These are phyloP conservation scores for Melanostoma scalare DNA, from an alignment of 2,888 invertebrate species.

Conservation along the genomic window DNA sequence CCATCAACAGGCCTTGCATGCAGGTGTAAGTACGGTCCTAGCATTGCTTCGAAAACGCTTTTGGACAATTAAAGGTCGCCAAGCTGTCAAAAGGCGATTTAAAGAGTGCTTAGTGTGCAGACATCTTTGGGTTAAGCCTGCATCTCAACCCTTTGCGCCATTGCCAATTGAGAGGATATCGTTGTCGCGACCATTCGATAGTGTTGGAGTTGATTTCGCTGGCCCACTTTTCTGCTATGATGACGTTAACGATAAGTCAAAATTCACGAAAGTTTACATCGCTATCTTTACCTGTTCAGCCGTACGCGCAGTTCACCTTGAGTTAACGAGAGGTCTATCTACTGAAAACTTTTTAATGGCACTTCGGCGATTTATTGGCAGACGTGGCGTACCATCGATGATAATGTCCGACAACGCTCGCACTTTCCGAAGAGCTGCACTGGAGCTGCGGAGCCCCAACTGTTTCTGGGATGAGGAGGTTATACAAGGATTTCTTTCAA, in stretches of 20 bases:
- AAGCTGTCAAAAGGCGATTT: neutral
- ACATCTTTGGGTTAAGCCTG: slow-evolving; percentile 13
- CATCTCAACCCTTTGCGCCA: too few species aligned
- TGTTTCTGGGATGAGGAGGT: slow-evolving; percentile 9
- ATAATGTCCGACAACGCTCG: neutral
- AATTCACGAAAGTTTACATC: too few species aligned
- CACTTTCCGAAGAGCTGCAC: slow-evolving; percentile 3
- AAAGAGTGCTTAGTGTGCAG: too few species aligned
- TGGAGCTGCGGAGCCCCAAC: neutral
- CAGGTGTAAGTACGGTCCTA: too few species aligned
- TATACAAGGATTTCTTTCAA: too few species aligned
- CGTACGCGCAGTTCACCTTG: slow-evolving; percentile 11
- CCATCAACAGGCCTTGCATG: neutral
- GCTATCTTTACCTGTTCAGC: slow-evolving; percentile 1
- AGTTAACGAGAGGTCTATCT: slow-evolving; percentile 18
- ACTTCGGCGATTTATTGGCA: slow-evolving; percentile 13
- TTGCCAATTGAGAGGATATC: slow-evolving; percentile 21
- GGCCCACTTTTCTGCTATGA: neutral
- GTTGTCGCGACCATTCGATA: slow-evolving; percentile 15
- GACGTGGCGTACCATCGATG: neutral
- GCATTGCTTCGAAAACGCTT: neutral
- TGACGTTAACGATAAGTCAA: too few species aligned
- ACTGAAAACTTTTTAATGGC: slow-evolving; percentile 22
- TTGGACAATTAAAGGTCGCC: neutral
- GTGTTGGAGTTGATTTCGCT: slow-evolving; percentile 22